Evolutionary conservation across 35 echinoderm and acorn worm species (phyloP).

Genomic region (Diadema setosum): DNA sequence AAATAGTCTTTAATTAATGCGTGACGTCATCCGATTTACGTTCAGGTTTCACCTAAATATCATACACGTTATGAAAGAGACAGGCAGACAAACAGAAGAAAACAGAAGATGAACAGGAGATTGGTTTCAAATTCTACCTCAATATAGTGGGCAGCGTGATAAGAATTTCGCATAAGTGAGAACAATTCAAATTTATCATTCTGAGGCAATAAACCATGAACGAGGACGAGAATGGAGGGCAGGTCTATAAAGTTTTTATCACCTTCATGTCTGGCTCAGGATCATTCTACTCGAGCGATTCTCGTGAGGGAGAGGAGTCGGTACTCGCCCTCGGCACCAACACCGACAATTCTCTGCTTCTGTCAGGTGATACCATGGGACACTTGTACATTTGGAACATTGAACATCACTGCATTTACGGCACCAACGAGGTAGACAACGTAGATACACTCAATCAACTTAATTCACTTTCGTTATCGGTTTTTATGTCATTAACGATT

Average conservation of each 20-base stretch:
- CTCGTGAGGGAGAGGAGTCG: conserved; percentile 57
- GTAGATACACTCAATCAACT: too few species aligned
- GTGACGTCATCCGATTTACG: too few species aligned
- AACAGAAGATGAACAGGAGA: too few species aligned
- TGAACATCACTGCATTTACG: conserved; percentile 36
- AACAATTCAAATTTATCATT: neutral
- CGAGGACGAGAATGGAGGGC: neutral
- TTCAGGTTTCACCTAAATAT: too few species aligned
- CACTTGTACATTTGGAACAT: conserved; percentile 82
- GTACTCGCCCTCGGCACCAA: conserved; percentile 74
- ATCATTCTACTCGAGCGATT: conserved; percentile 81
- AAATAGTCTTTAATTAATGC: too few species aligned
- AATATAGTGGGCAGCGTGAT: too few species aligned
- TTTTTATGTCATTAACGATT: too few species aligned
- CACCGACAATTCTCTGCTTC: conserved; percentile 53
- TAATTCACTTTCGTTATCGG: too few species aligned
- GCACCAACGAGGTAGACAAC: conserved; percentile 37
- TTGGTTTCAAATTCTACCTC: too few species aligned
- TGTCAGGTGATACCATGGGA: conserved; percentile 89
- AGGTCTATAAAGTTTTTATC: neutral
- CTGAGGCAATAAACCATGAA: neutral
- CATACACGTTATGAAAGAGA: too few species aligned
- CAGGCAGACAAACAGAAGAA: too few species aligned
- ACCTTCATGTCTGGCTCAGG: conserved; percentile 32
- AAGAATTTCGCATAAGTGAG: too few species aligned